These are phyloP conservation scores for Symphodus melops DNA, from an alignment of 2,113 vertebrate genomes.

Conservation along the genomic window DNA sequence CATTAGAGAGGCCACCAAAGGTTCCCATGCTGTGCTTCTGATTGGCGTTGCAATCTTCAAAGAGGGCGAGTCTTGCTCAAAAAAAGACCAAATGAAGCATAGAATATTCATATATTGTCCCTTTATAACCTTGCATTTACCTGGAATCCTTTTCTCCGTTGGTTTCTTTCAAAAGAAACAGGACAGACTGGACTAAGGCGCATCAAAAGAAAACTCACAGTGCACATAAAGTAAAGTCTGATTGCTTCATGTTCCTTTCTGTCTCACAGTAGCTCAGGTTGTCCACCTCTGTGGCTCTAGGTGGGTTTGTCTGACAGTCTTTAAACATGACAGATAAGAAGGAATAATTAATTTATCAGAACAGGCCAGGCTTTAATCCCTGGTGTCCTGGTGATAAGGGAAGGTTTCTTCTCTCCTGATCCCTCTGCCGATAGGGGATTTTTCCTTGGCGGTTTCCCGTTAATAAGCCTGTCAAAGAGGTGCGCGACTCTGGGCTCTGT, in stretches of 20 bases:
- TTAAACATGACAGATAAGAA: constrained; percentile 84
- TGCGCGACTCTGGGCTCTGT: constrained; percentile 68
- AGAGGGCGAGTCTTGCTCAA: too few relatives aligned
- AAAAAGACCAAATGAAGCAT: too few relatives aligned
- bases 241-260: constrained; percentile 41
- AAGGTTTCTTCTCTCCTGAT: constrained; percentile 80
- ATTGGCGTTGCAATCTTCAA: too few relatives aligned
- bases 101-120: background rate
- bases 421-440: constrained; percentile 70
- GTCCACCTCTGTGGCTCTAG: constrained; percentile 66
- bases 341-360: constrained; percentile 85
- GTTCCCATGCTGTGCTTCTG: background rate
- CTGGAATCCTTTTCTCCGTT: too few relatives aligned
- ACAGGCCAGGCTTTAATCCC: constrained; percentile 84
- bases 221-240: constrained; percentile 1
- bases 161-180: too few relatives aligned
- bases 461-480: constrained; percentile 86
- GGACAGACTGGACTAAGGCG: background rate
- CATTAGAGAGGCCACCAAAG: too few relatives aligned
- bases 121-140: background rate
- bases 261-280: constrained; percentile 38
- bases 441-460: constrained; percentile 74
- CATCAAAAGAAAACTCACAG: background rate
- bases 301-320: constrained; percentile 74
- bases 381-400: constrained; percentile 82